Base-by-base conservation (phyloP, 2,113 vertebrate species). In the Indicator maculatus region DNA sequence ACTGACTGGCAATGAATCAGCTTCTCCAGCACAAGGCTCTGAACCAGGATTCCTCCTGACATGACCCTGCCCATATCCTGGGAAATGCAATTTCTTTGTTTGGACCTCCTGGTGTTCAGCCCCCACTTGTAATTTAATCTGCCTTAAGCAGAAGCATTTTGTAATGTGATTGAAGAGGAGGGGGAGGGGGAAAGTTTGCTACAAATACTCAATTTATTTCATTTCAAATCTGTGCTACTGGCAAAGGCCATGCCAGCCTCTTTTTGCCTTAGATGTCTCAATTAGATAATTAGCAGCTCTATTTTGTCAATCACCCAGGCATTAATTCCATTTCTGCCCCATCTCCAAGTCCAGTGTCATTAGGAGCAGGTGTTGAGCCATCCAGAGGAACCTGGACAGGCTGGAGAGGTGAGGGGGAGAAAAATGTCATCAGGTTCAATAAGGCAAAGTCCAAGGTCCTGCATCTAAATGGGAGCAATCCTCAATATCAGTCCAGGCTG, bases 51-150 rank as follows among this genome's bases (percentile, higher is more conserved):
- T 80, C 30, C 83, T 90, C 73, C 59, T 79, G 93, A 94, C 78
- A 70, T 55, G n/a, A 80, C 36, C 83, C 78, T 74, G 86, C 56
- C 93, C 14, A 4, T 58, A 16, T 93, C 92, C 93, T 79, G 90
- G 89, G 70, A 96, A 96, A 96, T 82, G 78, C 56, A 89, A 77
- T 95, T 96, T 92, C 16, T 8, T 64, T 90, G 61, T 93, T 96
- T 92, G 89, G 80, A 69, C 72, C 59, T 89, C 61, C 61, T 75
- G 85, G 41, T 94, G 91, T 95, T 97, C 86, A 89, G 75, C 71
- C 33, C 89, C 66, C 39, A 67, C 58, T 41, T n/a, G 45, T 90
- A 94, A 96, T 96, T 95, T 52, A 89, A 94, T 94, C 81, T 83
- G 79, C 85, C 19, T 90, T 79, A 78, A 91, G 78, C 86, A 93